phyloP scores from a whole-genome alignment of 2,888 invertebrate species.

The Acrobasis suavella region DNA sequence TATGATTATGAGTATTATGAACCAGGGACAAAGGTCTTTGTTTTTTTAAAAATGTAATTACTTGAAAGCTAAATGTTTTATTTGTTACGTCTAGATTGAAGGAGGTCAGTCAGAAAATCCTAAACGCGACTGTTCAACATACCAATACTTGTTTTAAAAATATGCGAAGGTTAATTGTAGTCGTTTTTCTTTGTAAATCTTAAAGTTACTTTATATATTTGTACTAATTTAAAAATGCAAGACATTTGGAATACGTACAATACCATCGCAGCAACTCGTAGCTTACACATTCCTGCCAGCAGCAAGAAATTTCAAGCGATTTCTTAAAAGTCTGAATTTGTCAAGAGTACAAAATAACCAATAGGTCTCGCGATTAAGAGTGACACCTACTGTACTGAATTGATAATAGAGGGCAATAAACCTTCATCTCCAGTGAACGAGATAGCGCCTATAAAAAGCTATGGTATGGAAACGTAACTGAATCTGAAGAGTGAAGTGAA shows the following conservation, averaged over 20 bases:
- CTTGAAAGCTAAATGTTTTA: too few relatives aligned
- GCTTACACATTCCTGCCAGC: neutral
- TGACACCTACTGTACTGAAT: conserved; percentile 24
- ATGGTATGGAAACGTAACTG: conserved; percentile 15
- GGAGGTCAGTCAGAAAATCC: too few relatives aligned
- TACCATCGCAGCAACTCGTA: neutral
- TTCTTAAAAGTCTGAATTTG: conserved; percentile 1
- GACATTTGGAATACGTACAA: neutral
- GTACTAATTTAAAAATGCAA: neutral
- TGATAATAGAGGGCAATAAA: conserved; percentile 26
- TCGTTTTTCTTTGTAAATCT: too few relatives aligned
- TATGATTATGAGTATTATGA: neutral
- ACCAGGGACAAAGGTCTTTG: neutral
- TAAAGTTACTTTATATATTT: too few relatives aligned
- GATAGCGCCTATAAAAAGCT: conserved; percentile 17
- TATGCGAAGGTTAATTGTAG: too few relatives aligned
- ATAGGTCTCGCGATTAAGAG: conserved; percentile 20
- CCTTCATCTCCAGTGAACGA: conserved; percentile 17
- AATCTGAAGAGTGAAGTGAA: neutral
- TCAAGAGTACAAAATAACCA: conserved; percentile 17
- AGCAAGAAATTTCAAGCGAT: neutral
- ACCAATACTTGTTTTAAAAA: too few relatives aligned
- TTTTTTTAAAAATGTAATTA: neutral
- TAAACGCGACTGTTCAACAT: too few relatives aligned
- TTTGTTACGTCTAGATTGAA: too few relatives aligned